Evolutionary conservation across 2,888 invertebrate species (phyloP).

Genomic region (Coronaproctus castanopsis): DNA sequence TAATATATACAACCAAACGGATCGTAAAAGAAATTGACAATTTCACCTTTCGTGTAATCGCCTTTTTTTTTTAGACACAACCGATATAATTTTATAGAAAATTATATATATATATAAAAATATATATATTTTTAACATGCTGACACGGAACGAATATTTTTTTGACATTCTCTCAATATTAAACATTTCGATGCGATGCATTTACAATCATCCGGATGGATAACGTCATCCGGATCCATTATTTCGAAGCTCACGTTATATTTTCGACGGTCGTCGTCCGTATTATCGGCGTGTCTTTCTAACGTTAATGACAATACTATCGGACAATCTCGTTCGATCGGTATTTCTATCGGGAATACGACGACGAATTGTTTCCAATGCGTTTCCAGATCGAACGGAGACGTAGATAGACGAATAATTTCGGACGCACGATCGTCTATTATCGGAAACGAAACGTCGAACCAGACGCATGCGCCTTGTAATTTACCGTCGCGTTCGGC

Average conservation of each 20-base stretch:
- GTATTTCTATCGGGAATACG: slow-evolving; percentile 43
- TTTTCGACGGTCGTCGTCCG: slow-evolving; percentile 27
- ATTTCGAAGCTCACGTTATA: slow-evolving; percentile 50
- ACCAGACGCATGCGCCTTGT: slow-evolving; percentile 51
- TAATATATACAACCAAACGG: no score
- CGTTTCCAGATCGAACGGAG: slow-evolving; percentile 35
- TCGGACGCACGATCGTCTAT: slow-evolving; percentile 12
- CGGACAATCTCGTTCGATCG: slow-evolving; percentile 39
- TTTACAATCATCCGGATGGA: slow-evolving; percentile 56
- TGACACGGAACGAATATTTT: no score
- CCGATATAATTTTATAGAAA: no score
- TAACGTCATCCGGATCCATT: slow-evolving; percentile 42
- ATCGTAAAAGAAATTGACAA: no score
- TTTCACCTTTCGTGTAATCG: no score
- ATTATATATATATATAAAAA: no score
- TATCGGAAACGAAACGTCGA: slow-evolving; percentile 49
- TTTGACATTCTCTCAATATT: neutral
- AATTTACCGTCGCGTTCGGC: slow-evolving; percentile 35
- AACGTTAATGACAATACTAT: slow-evolving; percentile 47
- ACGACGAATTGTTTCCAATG: slow-evolving; percentile 60
- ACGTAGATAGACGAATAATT: slow-evolving; percentile 32
- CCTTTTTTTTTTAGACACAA: no score
- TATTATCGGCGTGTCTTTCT: slow-evolving; percentile 30
- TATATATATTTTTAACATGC: no score
- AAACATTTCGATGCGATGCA: slow-evolving; percentile 55